Evolutionary conservation across 2,113 vertebrate genomes (phyloP), one percentile per base, ranked within the genome.

Genomic region (Carassius gibelio): DNA sequence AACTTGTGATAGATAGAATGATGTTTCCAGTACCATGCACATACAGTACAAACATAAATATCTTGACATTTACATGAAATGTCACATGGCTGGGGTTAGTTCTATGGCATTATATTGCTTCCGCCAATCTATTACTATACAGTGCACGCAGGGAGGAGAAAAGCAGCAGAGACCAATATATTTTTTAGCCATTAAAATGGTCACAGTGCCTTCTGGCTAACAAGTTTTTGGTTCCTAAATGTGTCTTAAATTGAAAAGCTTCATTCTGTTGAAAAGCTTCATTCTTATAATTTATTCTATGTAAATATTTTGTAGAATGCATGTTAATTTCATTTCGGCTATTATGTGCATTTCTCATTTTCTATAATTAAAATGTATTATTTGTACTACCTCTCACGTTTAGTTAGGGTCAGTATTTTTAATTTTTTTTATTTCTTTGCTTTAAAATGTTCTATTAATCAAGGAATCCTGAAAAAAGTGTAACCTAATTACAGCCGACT

Each of bases 1-100:
- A 80, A 2, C 62, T 81, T 83, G 68, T 59, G 50, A 26, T 59
- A 8, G 50, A 83, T 38, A 42, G 34, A 71, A 55, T 23, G 81
- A 72, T 83, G 81, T 83, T 83, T 71, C 17, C 48, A 23, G 81
- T 38, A 72, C 50, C 19, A 59, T 34, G 21, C 68, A 55, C 81
- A 42, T 23, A 19, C 26, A 26, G 26, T 26, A 26, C 66, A 83
- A 59, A 83, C 50, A 74, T 42, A 34, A 74, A 72, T 72, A 72
- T 83, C 68, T 59, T 83, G 81, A 83, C 81, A 83, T 83, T 83
- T 83, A 72, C 81, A 72, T 72, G 59, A 83, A 83, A 83, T 83
- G 81, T 83, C 81, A 83, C 81, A 59, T 38, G 30, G 30, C 50
- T 42, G 55, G 11, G 14, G 55, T 62, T 38, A 38, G 50, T 77